These are phyloP conservation scores for Ips nitidus DNA, from an alignment of 1,140 invertebrate species.

Conservation along the genomic window DNA sequence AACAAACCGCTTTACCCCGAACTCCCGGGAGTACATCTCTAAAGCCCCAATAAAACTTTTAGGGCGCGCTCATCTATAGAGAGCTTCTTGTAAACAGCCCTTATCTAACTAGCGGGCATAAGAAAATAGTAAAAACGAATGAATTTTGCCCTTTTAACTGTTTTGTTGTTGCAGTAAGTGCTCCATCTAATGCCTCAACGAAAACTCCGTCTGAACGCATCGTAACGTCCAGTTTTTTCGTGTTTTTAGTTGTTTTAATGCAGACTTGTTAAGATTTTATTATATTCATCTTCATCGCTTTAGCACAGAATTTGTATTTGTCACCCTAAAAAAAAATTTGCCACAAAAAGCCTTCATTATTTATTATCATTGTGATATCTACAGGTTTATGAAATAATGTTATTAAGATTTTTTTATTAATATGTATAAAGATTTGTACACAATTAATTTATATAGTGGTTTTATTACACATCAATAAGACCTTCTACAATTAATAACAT, in stretches of 20 bases:
- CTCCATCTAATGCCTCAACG: constrained; percentile 23
- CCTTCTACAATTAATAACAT: too few species aligned
- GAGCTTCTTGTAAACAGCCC: background rate
- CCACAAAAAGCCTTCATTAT: too few species aligned
- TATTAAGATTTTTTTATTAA: too few species aligned
- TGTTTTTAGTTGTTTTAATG: constrained; percentile 25
- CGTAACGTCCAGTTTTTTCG: constrained; percentile 13
- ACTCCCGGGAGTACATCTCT: background rate
- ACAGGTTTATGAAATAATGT: too few species aligned
- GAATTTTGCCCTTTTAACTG: background rate
- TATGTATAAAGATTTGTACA: too few species aligned
- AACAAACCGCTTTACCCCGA: background rate
- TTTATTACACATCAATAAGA: too few species aligned
- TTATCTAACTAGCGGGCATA: background rate
- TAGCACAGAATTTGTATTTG: too few species aligned
- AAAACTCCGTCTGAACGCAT: constrained; percentile 22
- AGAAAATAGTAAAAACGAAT: background rate
- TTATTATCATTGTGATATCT: too few species aligned
- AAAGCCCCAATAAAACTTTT: background rate
- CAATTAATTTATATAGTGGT: too few species aligned
- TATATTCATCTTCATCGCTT: background rate
- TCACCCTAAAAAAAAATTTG: too few species aligned
- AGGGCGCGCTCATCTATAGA: background rate
- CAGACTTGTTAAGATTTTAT: constrained; percentile 29
- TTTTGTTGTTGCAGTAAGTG: constrained; percentile 34